A percentile compares a stretch with the other conserved stretches of the same genome.
phyloP scores from a whole-genome alignment of 2,797 vertebrate genomes.

The Carduelis carduelis region DNA sequence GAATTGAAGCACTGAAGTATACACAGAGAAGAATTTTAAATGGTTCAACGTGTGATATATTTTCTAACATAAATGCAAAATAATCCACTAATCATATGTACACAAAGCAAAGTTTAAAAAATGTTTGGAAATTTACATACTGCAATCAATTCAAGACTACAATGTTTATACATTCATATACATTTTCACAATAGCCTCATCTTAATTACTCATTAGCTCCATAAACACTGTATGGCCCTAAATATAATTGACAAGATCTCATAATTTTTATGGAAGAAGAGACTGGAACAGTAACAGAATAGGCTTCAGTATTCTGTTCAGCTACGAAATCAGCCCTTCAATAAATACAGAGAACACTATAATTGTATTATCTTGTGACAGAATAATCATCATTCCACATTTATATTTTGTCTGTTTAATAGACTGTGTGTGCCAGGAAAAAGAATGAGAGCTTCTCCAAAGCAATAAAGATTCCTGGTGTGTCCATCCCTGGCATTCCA shows the following conservation, averaged over 20 bases:
- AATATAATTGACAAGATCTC: background rate
- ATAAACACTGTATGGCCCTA: background rate
- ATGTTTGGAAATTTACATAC: background rate
- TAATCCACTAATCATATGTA: background rate
- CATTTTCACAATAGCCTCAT: background rate
- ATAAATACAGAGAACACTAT: background rate
- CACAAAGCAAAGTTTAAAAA: background rate
- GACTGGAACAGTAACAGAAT: background rate
- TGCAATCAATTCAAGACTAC: background rate
- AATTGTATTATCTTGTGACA: background rate
- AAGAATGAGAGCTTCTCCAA: background rate
- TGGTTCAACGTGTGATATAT: background rate
- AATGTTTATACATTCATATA: background rate
- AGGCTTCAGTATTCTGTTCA: background rate
- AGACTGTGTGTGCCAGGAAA: constrained; percentile 9
- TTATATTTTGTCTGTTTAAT: background rate
- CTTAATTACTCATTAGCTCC: background rate
- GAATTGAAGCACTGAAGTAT: background rate
- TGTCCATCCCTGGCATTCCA: background rate
- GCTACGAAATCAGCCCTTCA: background rate
- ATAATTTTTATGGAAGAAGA: background rate
- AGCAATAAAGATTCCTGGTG: constrained; percentile 1
- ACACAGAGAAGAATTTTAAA: background rate
- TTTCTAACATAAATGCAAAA: background rate
- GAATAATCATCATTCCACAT: constrained; percentile 7